phyloP scores from a whole-genome alignment of 2,113 vertebrate species.

The Rhodinocichla rosea region DNA sequence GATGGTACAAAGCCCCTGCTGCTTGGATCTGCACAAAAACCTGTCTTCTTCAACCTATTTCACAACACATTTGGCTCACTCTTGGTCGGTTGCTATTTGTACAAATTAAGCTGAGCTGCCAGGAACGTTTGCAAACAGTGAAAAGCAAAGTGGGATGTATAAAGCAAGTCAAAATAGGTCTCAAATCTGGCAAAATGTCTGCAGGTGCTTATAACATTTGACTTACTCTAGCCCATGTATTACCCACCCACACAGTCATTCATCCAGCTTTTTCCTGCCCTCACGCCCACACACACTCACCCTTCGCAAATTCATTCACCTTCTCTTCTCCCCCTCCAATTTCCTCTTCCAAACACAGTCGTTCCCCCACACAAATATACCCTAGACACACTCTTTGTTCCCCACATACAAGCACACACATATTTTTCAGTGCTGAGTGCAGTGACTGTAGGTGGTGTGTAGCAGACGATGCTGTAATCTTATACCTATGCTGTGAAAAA shows the following conservation, averaged over 20 bases:
- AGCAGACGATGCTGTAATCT: constrained; percentile 9
- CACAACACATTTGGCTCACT: constrained; percentile 39
- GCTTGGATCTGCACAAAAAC: constrained; percentile 47
- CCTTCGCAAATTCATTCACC: constrained; percentile 31
- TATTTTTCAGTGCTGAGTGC: neutral
- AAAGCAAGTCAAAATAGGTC: constrained; percentile 43
- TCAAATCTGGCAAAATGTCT: neutral
- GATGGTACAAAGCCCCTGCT: constrained; percentile 63
- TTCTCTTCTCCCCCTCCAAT: neutral
- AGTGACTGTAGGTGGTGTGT: neutral
- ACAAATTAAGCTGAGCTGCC: constrained; percentile 44
- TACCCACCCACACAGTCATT: constrained; percentile 30
- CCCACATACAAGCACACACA: neutral
- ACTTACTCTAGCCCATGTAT: constrained; percentile 4
- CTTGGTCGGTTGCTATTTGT: constrained; percentile 50
- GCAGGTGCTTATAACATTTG: constrained; percentile 28
- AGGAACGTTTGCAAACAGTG: constrained; percentile 56
- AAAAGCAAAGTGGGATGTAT: constrained; percentile 47
- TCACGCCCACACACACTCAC: neutral
- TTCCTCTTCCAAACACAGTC: neutral
- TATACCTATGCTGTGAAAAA: constrained; percentile 24
- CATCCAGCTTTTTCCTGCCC: constrained; percentile 23
- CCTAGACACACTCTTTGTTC: neutral
- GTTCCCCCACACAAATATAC: neutral
- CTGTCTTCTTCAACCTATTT: constrained; percentile 52